Percentiles rank a stretch among this genome's conserved stretches.
These are phyloP conservation scores for Motacilla alba DNA, from an alignment of 2,113 vertebrate genomes.

Conservation along the genomic window DNA sequence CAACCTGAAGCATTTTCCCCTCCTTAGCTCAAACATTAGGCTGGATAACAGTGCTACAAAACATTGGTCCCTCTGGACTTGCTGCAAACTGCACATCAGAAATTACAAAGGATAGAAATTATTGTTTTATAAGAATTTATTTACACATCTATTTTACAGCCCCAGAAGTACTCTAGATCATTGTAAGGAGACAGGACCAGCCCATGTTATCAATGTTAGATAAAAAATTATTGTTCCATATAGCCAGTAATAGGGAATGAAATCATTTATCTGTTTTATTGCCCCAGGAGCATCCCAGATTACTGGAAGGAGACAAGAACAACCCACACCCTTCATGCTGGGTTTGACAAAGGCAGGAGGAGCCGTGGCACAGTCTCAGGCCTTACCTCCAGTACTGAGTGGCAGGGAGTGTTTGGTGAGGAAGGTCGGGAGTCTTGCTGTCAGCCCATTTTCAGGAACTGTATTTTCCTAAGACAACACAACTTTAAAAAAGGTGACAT, in stretches of 20 bases:
- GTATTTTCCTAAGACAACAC: conserved; percentile 52
- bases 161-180: neutral
- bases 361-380: neutral
- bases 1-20: neutral
- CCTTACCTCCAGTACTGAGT: conserved; percentile 77
- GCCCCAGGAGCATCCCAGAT: neutral
- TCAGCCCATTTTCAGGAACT: conserved; percentile 59
- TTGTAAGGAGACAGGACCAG: neutral
- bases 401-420: conserved; percentile 80
- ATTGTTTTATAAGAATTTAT: neutral
- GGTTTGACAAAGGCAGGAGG: neutral
- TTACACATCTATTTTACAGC: neutral
- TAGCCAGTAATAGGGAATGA: neutral
- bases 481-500: neutral
- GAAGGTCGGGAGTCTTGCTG: conserved; percentile 85
- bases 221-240: neutral
- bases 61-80: neutral
- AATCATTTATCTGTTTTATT: neutral
- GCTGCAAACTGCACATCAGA: neutral
- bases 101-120: neutral
- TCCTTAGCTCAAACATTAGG: neutral
- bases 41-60: neutral
- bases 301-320: neutral
- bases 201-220: neutral
- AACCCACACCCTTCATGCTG: neutral